A percentile compares a stretch with the other conserved stretches of the same genome.
Conservation (phyloP, 64 coral and sea anemone genomes). For the Acropora tenuis region DNA sequence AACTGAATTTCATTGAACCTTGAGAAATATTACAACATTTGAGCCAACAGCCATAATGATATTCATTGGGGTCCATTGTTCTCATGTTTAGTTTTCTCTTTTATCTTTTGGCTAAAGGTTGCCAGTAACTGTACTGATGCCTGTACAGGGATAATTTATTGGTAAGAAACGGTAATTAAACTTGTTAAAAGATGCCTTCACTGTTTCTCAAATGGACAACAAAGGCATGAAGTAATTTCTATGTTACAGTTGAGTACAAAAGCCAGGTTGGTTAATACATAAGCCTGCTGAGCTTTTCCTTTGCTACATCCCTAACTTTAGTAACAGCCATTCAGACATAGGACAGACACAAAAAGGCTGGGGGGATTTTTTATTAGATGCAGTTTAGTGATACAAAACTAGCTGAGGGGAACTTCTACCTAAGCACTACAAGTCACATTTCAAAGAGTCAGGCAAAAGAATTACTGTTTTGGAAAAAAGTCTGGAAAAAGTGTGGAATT, state of each 20-base stretch:
- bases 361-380: neutral
- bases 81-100: neutral
- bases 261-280: neutral
- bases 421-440: neutral
- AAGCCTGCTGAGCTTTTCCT: neutral
- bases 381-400: constrained; percentile 1
- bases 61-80: neutral
- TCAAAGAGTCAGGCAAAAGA: neutral
- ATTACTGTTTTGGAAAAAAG: neutral
- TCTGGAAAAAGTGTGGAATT: neutral
- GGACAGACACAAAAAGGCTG: neutral
- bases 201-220: neutral
- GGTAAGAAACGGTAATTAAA: neutral
- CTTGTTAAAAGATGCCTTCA: neutral
- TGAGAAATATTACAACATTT: neutral
- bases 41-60: neutral
- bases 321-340: neutral
- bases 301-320: neutral
- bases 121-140: neutral
- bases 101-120: constrained; percentile 1
- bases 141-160: neutral
- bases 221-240: neutral
- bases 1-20: neutral
- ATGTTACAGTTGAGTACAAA: constrained; percentile 1
- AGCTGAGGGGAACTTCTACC: neutral